Percentiles rank a stretch among this genome's conserved stretches.
Conservation (phyloP, 2,888 invertebrate species). For the Cephus pulcher region DNA sequence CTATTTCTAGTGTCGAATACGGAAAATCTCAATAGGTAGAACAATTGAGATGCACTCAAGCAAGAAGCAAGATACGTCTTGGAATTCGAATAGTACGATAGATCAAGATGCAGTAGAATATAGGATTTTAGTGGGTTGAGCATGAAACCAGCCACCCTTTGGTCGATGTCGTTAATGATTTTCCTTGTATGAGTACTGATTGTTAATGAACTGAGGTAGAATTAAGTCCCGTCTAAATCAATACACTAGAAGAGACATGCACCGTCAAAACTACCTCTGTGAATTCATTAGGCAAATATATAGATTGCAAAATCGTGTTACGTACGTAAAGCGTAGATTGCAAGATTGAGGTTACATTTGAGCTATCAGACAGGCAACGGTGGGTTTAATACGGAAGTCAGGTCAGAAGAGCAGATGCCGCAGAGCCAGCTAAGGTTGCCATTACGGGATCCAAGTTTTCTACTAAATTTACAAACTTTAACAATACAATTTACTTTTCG, state of each 20-base stretch:
- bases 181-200: background rate
- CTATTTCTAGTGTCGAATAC: background rate
- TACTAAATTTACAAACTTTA: conserved; percentile 49
- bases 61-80: background rate
- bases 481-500: conserved; percentile 38
- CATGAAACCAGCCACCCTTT: background rate
- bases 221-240: background rate
- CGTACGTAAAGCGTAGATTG: background rate
- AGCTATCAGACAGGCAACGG: background rate
- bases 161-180: background rate
- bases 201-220: background rate
- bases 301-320: background rate
- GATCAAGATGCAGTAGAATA: background rate
- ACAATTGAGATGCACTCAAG: background rate
- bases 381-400: conserved; percentile 22
- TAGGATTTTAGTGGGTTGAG: background rate
- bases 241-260: background rate
- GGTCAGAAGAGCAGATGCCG: conserved; percentile 25
- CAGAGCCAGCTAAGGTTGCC: background rate
- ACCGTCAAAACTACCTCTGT: background rate
- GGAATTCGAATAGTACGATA: background rate
- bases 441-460: conserved; percentile 48
- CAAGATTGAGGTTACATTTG: background rate
- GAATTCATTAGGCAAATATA: background rate
- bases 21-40: background rate